Evolutionary conservation across 2,797 vertebrate species (phyloP).

Genomic region (Molothrus aeneus): DNA sequence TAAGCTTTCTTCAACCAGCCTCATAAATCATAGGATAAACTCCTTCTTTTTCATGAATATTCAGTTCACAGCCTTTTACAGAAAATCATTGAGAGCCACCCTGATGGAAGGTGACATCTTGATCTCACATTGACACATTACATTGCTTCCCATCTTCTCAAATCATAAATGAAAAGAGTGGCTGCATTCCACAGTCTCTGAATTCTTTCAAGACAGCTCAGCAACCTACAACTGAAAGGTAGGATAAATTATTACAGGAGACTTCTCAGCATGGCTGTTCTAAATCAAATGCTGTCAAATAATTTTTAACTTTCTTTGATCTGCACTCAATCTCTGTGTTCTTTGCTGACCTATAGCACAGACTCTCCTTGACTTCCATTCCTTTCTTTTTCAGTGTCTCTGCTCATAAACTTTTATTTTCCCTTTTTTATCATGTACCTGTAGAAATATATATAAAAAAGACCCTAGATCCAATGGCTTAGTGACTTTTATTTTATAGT

Average conservation of each 20-base stretch:
- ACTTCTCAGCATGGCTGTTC: slow-evolving; percentile 67
- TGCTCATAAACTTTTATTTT: slow-evolving; percentile 55
- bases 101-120: slow-evolving; percentile 36
- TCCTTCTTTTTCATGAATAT: slow-evolving; percentile 21
- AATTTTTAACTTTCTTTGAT: slow-evolving; percentile 75
- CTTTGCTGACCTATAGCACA: slow-evolving; percentile 63
- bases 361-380: slow-evolving; percentile 52
- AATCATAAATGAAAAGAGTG: slow-evolving; percentile 57
- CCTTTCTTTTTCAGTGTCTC: slow-evolving; percentile 45
- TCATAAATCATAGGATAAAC: not conserved
- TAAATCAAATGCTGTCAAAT: slow-evolving; percentile 78
- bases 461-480: not conserved
- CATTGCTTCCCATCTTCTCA: slow-evolving; percentile 12
- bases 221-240: slow-evolving; percentile 64
- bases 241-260: slow-evolving; percentile 67
- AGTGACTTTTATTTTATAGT: slow-evolving; percentile 54
- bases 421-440: not conserved
- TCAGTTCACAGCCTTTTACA: not conserved
- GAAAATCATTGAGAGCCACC: not conserved
- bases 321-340: slow-evolving; percentile 65
- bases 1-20: not conserved
- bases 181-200: slow-evolving; percentile 44
- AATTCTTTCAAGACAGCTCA: slow-evolving; percentile 73
- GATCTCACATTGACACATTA: slow-evolving; percentile 39
- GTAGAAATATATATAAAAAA: not conserved